Percentiles rank a stretch among this genome's conserved stretches.
Conservation (phyloP, 2,888 invertebrate genomes). For the Trichogramma evanescens region DNA sequence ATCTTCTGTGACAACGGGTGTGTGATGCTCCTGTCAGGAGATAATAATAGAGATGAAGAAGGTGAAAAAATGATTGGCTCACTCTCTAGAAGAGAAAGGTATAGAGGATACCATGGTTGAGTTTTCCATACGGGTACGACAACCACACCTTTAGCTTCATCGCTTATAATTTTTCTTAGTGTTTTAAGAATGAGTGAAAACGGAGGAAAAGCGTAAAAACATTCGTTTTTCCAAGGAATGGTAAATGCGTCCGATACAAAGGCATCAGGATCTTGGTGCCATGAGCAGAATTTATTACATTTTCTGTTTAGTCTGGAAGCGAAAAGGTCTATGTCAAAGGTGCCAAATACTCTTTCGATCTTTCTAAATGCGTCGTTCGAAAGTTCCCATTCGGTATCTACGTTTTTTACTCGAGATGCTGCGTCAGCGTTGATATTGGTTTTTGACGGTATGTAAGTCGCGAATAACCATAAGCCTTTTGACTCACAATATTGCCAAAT, state of each 20-base stretch:
- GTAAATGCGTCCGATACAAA: conserved; percentile 14
- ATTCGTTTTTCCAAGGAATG: conserved; percentile 2
- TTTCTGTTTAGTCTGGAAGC: conserved; percentile 11
- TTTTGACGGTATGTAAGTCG: too few relatives aligned
- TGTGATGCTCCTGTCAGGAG: conserved; percentile 2
- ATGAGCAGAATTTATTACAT: conserved; percentile 13
- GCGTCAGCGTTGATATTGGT: too few relatives aligned
- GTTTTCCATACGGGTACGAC: conserved; percentile 11
- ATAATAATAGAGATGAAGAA: conserved; percentile 12
- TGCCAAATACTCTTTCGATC: conserved; percentile 5
- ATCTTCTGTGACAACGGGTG: conserved; percentile 8
- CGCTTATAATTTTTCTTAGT: conserved; percentile 9
- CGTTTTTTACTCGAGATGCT: neutral
- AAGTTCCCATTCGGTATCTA: conserved; percentile 10
- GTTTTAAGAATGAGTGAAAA: conserved; percentile 7
- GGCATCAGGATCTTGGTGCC: conserved; percentile 7
- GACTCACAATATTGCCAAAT: too few relatives aligned
- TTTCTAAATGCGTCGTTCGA: neutral
- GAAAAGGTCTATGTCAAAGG: conserved; percentile 14
- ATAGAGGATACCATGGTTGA: conserved; percentile 18
- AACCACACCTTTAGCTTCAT: conserved; percentile 11
- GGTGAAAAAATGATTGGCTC: conserved; percentile 14
- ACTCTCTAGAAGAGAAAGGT: conserved; percentile 6
- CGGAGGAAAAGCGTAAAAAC: conserved; percentile 20
- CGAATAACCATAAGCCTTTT: too few relatives aligned